phyloP scores from a whole-genome alignment of 2,113 vertebrate genomes.

The Bubo scandiacus region DNA sequence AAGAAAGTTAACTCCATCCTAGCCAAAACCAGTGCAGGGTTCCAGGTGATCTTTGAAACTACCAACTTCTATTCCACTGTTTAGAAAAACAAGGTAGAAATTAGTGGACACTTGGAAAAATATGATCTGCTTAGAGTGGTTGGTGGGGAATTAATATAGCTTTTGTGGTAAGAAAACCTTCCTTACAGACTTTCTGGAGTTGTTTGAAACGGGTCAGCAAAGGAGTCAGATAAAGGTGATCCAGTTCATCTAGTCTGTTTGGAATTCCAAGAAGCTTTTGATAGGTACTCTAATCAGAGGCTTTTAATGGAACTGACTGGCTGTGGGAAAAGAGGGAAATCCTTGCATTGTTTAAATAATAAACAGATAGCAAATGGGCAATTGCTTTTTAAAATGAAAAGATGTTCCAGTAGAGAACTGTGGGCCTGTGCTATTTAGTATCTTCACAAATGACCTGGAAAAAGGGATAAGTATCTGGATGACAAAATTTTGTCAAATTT shows the following conservation, averaged over 20 bases:
- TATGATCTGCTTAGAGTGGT: background rate
- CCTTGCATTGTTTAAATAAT: background rate
- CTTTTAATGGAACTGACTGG: background rate
- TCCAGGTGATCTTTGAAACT: background rate
- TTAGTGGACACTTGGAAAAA: background rate
- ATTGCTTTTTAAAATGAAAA: background rate
- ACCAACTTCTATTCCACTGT: background rate
- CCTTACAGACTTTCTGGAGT: background rate
- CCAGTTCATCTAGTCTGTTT: background rate
- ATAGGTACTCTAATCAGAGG: background rate
- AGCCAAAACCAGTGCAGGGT: background rate
- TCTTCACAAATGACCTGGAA: background rate
- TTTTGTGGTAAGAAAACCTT: background rate
- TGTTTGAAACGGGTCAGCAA: background rate
- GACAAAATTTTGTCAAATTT: background rate
- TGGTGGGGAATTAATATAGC: background rate
- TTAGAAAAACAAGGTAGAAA: background rate
- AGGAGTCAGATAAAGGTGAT: background rate
- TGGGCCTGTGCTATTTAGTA: background rate
- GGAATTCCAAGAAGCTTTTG: background rate
- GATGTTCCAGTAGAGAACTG: background rate
- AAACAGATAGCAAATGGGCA: background rate
- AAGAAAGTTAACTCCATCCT: background rate
- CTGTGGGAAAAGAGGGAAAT: background rate
- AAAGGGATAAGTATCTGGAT: background rate